Base-by-base conservation (phyloP, 2,797 vertebrate genomes). In the Manis crassicaudata region DNA sequence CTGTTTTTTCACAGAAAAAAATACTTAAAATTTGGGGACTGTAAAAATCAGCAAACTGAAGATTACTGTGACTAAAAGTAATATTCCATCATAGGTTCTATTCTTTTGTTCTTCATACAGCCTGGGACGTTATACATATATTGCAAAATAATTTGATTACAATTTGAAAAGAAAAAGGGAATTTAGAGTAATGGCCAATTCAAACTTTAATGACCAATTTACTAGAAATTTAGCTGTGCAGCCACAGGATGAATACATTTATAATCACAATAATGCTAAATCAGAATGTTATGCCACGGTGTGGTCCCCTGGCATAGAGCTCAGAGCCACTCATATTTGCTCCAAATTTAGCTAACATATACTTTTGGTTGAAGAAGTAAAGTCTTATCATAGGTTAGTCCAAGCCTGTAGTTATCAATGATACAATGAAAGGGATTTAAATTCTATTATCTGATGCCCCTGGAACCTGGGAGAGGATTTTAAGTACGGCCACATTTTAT, bases 11-110 rank as follows among this genome's bases (percentile, higher is more conserved):
- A 73, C 0, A 63, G 8, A 32, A 92, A 43, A 73, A 73, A 89
- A 92, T 79, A 79, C 89, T 75, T 67, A 79, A 92, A 90, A 58
- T 35, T 56, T 0, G 20, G 10, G 11, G 21, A 54, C 16, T 76
- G 37, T 56, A 4, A 68, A 85, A 91, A 80, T 89, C 21, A 93
- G 8, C 16, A 87, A 83, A 77, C 89, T 95, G 89, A 96, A 88
- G 21, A 11, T 81, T 35, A 37, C 5, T 32, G 7, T 63, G 46
- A 84, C 67, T 80, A 84, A 85, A 94, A 62, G 3, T 80, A 7
- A 60, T 60, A 18, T 76, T 84, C 11, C 60, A 17, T 73, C 73
- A 67, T 83, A 70, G 4, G 10, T 90, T 88, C 32, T 89, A 25
- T 4, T 68, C 10, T 88, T 82, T 63, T 54, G 7, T 21, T 68